phyloP scores from a whole-genome alignment of 2,113 vertebrate genomes.

The Oryzias melastigma region DNA sequence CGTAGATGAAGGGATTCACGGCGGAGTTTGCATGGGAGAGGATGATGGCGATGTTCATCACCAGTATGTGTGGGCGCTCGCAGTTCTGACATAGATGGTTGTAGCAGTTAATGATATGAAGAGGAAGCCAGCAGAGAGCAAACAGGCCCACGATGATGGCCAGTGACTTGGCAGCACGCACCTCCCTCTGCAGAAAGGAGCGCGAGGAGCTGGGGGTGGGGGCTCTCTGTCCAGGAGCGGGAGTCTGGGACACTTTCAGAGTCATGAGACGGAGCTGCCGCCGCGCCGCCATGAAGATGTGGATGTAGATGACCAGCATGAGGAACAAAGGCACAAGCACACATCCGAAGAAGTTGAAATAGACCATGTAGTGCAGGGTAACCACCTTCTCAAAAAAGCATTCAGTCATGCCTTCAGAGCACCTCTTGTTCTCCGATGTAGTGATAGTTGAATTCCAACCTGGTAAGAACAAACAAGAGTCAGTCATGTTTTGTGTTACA shows the following conservation, averaged over 20 bases:
- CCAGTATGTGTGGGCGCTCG: constrained; percentile 76
- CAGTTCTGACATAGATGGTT: constrained; percentile 84
- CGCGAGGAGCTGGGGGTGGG: constrained; percentile 51
- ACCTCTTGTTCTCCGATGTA: constrained; percentile 15
- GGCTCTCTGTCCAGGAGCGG: constrained; percentile 5
- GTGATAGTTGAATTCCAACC: constrained; percentile 27
- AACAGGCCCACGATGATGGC: constrained; percentile 96
- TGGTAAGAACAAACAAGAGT: constrained; percentile 16
- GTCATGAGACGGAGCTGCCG: constrained; percentile 90
- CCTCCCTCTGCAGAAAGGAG: constrained; percentile 88
- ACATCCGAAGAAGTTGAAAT: constrained; percentile 95
- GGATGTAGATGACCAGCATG: constrained; percentile 90
- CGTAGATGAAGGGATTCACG: constrained; percentile 96
- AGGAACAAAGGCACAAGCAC: constrained; percentile 86
- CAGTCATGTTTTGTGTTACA: neutral
- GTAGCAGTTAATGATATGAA: constrained; percentile 92
- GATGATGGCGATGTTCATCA: constrained; percentile 91
- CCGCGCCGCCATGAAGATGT: constrained; percentile 93
- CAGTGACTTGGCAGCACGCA: constrained; percentile 91
- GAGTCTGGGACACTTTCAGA: constrained; percentile 74
- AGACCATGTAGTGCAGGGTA: constrained; percentile 95
- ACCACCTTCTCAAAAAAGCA: constrained; percentile 92
- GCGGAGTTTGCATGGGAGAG: constrained; percentile 94
- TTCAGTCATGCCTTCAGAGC: constrained; percentile 74
- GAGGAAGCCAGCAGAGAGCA: constrained; percentile 91